Evolutionary conservation across 2,888 invertebrate species (phyloP).

Genomic region (Hoplodrina ambigua): DNA sequence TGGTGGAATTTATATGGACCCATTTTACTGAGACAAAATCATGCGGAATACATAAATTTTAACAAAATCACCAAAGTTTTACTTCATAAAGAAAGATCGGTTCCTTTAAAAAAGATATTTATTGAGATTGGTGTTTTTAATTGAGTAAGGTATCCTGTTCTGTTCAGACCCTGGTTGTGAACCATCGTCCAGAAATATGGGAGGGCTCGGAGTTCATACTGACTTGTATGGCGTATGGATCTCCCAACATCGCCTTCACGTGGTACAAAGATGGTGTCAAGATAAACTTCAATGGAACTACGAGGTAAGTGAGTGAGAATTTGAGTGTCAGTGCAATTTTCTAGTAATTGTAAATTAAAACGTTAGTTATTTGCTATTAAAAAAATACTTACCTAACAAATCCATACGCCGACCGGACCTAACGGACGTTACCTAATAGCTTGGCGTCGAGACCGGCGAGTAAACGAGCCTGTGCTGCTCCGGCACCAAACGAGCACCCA

Average conservation of each 20-base stretch:
- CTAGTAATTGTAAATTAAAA: background rate
- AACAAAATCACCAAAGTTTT: background rate
- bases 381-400: background rate
- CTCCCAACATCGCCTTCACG: slow-evolving; percentile 93
- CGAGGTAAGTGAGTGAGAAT: slow-evolving; percentile 87
- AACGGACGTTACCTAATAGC: background rate
- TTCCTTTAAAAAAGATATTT: slow-evolving; percentile 7
- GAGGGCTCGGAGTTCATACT: slow-evolving; percentile 94
- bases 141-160: slow-evolving; percentile 20
- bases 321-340: background rate
- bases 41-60: background rate
- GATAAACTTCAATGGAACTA: slow-evolving; percentile 93
- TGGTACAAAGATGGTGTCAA: slow-evolving; percentile 96
- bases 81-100: background rate
- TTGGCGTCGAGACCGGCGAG: background rate
- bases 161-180: slow-evolving; percentile 79
- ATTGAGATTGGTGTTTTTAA: slow-evolving; percentile 1
- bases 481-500: slow-evolving; percentile 34
- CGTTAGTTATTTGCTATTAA: background rate
- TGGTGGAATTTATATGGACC: background rate
- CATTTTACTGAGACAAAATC: background rate
- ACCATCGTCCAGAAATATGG: slow-evolving; percentile 90
- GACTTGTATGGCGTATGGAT: slow-evolving; percentile 94
- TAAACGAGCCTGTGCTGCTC: slow-evolving; percentile 22
- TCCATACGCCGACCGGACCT: background rate